Percentiles rank a stretch among this genome's conserved stretches.
These are phyloP conservation scores for Paedocypris sp. DNA, from an alignment of 2,113 vertebrate genomes.

Conservation along the genomic window DNA sequence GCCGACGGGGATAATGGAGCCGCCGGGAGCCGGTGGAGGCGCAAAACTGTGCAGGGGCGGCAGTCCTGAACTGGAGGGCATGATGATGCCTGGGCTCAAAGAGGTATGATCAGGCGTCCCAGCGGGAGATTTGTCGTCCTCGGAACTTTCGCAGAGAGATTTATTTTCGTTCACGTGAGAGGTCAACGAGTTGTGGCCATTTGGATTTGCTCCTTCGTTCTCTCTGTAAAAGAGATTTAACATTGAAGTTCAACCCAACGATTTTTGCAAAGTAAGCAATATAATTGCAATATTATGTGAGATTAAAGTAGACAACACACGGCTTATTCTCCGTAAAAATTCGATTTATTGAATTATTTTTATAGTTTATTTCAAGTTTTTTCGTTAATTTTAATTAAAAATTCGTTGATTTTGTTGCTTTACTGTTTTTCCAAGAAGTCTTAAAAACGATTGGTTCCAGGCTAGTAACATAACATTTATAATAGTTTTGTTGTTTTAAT, in stretches of 20 bases:
- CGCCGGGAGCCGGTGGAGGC: conserved; percentile 84
- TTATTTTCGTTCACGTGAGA: conserved; percentile 92
- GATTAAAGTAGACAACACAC: no score
- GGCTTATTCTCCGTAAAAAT: no score
- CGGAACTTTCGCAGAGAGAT: conserved; percentile 91
- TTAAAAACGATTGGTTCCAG: no score
- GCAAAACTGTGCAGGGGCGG: conserved; percentile 83
- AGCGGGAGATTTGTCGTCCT: conserved; percentile 94
- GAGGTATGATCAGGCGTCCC: conserved; percentile 91
- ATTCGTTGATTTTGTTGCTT: no score
- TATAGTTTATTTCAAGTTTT: no score
- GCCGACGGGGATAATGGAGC: conserved; percentile 30
- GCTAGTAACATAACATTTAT: no score
- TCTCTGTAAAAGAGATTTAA: conserved; percentile 70
- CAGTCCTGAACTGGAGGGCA: conserved; percentile 74
- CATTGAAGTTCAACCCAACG: conserved; percentile 5
- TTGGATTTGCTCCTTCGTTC: conserved; percentile 92
- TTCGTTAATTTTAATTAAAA: no score
- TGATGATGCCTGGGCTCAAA: conserved; percentile 80
- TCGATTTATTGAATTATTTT: no score
- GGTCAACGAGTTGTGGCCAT: conserved; percentile 82
- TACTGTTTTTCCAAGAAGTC: no score
- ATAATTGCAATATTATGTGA: no score
- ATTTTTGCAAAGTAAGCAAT: no score
- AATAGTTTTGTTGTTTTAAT: no score